phyloP scores from a whole-genome alignment of 2,113 vertebrate genomes.

The Fregetta grallaria region DNA sequence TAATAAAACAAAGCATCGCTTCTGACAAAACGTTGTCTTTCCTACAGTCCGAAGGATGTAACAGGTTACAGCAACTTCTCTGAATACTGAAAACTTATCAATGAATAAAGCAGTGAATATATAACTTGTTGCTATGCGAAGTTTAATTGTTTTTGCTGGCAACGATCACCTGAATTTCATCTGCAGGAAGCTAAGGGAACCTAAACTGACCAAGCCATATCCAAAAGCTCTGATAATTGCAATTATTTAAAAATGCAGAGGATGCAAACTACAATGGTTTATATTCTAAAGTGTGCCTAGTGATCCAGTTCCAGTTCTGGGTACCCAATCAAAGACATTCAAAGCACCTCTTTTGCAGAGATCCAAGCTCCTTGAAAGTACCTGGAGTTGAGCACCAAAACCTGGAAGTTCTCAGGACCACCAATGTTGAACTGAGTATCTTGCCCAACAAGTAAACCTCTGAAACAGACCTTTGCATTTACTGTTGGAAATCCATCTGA shows the following conservation, averaged over 20 bases:
- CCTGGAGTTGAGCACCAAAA: not conserved
- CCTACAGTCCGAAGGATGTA: not conserved
- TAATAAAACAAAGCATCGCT: not conserved
- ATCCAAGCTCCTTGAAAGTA: not conserved
- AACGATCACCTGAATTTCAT: not conserved
- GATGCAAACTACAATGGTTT: not conserved
- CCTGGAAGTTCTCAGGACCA: not conserved
- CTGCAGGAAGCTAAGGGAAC: not conserved
- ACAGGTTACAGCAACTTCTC: not conserved
- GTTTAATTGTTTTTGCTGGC: not conserved
- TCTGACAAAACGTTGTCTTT: not conserved
- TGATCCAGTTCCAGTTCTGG: not conserved
- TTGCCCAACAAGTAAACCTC: not conserved
- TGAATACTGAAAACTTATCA: not conserved
- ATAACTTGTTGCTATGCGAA: not conserved
- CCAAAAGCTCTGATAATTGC: not conserved
- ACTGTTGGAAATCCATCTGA: not conserved
- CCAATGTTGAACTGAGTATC: not conserved
- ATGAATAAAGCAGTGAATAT: not conserved
- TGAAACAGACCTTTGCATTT: not conserved
- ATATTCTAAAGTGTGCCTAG: not conserved
- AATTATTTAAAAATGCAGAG: not conserved
- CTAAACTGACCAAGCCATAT: not conserved
- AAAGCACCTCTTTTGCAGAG: not conserved
- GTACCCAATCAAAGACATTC: not conserved